These are phyloP conservation scores for Carapus acus DNA, from an alignment of 2,797 vertebrate species.

Conservation along the genomic window DNA sequence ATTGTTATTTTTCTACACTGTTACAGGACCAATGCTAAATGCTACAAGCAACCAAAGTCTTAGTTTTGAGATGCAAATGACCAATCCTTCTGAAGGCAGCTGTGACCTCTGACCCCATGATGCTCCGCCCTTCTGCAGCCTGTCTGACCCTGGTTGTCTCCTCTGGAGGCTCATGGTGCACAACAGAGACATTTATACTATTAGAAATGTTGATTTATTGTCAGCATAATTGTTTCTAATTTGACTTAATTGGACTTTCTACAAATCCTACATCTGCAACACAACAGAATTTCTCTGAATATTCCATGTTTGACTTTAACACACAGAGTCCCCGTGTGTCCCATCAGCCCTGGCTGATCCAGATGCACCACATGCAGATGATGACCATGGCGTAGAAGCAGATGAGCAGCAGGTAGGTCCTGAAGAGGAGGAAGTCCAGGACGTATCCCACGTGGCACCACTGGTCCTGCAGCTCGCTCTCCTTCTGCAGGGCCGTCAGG, in stretches of 20 bases:
- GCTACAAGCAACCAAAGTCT: constrained; percentile 23
- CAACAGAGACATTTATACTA: constrained; percentile 58
- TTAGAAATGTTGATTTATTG: constrained; percentile 42
- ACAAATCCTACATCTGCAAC: too few species aligned
- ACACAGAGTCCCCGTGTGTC: too few species aligned
- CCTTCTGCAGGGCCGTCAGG: constrained; percentile 62
- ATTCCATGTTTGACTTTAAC: neutral
- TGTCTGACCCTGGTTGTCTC: constrained; percentile 34
- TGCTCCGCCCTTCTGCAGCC: constrained; percentile 22
- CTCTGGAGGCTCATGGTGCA: constrained; percentile 61
- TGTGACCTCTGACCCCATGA: constrained; percentile 23
- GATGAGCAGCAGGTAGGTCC: constrained; percentile 77
- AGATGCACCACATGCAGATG: constrained; percentile 80
- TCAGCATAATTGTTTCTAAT: constrained; percentile 34
- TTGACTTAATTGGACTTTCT: constrained; percentile 42
- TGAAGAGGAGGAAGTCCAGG: constrained; percentile 78
- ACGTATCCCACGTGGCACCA: constrained; percentile 81
- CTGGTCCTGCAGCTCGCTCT: constrained; percentile 64
- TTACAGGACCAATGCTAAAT: too few species aligned
- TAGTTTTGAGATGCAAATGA: neutral
- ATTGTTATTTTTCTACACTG: too few species aligned
- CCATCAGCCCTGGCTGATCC: constrained; percentile 63
- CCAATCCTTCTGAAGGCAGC: neutral
- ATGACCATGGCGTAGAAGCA: constrained; percentile 72
- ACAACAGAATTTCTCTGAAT: too few species aligned